phyloP scores from a whole-genome alignment of 2,888 invertebrate species.

The Thereva nobilitata region DNA sequence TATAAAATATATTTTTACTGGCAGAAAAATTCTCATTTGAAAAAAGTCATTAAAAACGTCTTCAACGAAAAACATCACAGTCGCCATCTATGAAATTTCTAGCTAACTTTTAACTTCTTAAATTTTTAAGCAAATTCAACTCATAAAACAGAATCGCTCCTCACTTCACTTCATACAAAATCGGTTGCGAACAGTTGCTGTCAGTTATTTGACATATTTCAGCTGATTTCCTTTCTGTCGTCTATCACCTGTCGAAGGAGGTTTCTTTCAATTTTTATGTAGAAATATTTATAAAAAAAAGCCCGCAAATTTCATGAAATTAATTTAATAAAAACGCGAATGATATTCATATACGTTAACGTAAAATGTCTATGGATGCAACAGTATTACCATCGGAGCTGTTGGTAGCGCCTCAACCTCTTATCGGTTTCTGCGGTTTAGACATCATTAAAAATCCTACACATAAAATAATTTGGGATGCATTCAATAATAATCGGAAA shows the following conservation, averaged over 20 bases:
- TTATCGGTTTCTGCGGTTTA: constrained; percentile 87
- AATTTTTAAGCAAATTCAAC: too few relatives aligned
- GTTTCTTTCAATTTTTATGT: constrained; percentile 11
- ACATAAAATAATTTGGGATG: constrained; percentile 93
- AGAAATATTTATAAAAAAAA: constrained; percentile 8
- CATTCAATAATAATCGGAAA: constrained; percentile 81
- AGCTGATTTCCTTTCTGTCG: constrained; percentile 38
- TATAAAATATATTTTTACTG: too few relatives aligned
- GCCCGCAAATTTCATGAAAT: neutral
- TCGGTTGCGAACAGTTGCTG: neutral
- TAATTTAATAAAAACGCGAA: constrained; percentile 21
- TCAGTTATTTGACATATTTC: constrained; percentile 30
- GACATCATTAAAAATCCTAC: constrained; percentile 82
- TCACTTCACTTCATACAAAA: constrained; percentile 3
- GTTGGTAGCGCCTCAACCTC: constrained; percentile 78
- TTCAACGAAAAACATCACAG: too few relatives aligned
- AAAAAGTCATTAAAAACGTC: too few relatives aligned
- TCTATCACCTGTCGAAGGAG: constrained; percentile 24
- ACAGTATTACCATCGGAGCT: constrained; percentile 83
- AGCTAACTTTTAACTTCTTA: too few relatives aligned
- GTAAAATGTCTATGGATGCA: constrained; percentile 63
- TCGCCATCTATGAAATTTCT: too few relatives aligned
- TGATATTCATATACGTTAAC: constrained; percentile 17
- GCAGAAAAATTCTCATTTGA: too few relatives aligned
- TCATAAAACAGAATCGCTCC: neutral